Conservation (phyloP, 2,888 invertebrate species). For the Drosophila prostipennis region DNA sequence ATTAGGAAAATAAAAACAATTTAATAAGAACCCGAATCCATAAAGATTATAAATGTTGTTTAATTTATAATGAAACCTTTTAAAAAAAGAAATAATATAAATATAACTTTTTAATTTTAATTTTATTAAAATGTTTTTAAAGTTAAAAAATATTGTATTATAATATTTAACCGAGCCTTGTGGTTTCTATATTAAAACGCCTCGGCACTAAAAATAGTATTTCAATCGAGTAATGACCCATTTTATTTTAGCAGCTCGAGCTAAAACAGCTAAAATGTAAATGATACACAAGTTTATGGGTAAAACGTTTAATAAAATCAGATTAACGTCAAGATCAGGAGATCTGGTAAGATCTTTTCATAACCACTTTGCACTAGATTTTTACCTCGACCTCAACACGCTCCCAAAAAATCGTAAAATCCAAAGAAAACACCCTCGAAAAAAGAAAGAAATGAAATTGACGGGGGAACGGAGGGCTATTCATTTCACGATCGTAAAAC, state of each 20-base stretch:
- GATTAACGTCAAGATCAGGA: slow-evolving; percentile 13
- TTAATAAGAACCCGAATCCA: too few species aligned
- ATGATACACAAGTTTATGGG: slow-evolving; percentile 10
- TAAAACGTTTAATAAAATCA: slow-evolving; percentile 8
- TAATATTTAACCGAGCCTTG: too few species aligned
- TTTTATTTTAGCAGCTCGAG: neutral
- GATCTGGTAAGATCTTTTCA: slow-evolving; percentile 26
- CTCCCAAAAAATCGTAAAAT: slow-evolving; percentile 55
- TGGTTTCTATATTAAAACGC: too few species aligned
- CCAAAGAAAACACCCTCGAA: slow-evolving; percentile 33
- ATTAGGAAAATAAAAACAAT: too few species aligned
- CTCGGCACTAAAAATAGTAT: too few species aligned
- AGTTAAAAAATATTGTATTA: too few species aligned
- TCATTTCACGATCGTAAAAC: slow-evolving; percentile 70
- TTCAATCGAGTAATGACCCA: neutral
- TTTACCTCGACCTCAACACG: neutral
- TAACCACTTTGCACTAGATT: slow-evolving; percentile 47
- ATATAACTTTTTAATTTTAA: too few species aligned
- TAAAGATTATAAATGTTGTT: too few species aligned
- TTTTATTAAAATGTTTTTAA: too few species aligned
- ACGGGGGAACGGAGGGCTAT: slow-evolving; percentile 58
- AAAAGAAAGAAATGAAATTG: slow-evolving; percentile 40
- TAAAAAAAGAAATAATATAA: too few species aligned
- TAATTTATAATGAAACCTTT: too few species aligned
- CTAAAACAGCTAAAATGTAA: slow-evolving; percentile 1